A percentile compares a stretch with the other conserved stretches of the same genome.
These are phyloP conservation scores for Anguilla marmorata DNA, from an alignment of 2,797 vertebrate species.

Conservation along the genomic window DNA sequence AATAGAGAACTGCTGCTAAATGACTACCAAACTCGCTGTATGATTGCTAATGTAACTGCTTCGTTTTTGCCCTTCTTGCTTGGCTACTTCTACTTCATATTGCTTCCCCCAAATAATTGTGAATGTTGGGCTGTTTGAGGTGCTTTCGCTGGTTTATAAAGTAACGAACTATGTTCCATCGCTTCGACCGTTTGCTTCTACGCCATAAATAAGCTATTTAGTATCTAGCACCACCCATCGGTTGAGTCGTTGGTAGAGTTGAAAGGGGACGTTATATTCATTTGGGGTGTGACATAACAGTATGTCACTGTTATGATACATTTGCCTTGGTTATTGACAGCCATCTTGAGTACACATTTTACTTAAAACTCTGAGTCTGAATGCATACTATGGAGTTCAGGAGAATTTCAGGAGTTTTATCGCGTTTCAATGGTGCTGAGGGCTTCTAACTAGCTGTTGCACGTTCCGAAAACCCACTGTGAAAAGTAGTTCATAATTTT, in stretches of 20 bases:
- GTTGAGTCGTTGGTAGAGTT: constrained; percentile 41
- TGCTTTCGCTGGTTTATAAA: not conserved
- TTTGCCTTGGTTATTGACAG: constrained; percentile 52
- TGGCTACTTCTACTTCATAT: not conserved
- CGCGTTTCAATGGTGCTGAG: not conserved
- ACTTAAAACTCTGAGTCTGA: not conserved
- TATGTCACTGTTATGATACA: constrained; percentile 47
- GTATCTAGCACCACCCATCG: constrained; percentile 54
- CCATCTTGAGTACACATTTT: not conserved
- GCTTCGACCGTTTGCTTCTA: not conserved
- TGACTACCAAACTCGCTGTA: not conserved
- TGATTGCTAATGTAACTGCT: not conserved
- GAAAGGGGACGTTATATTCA: constrained; percentile 45
- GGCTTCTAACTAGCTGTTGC: not conserved
- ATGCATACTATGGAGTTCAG: too few species aligned
- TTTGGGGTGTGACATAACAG: constrained; percentile 55
- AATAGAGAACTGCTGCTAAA: constrained; percentile 18
- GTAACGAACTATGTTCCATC: not conserved
- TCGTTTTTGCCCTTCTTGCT: not conserved
- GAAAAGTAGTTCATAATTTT: not conserved
- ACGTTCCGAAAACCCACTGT: not conserved
- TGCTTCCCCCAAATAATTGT: not conserved
- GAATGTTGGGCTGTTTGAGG: not conserved
- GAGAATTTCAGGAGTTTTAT: constrained; percentile 7
- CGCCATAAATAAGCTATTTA: constrained; percentile 29